A percentile compares a stretch with the other conserved stretches of the same genome.
Conservation (phyloP, 2,888 invertebrate genomes). For the Dermolepida albohirtum region DNA sequence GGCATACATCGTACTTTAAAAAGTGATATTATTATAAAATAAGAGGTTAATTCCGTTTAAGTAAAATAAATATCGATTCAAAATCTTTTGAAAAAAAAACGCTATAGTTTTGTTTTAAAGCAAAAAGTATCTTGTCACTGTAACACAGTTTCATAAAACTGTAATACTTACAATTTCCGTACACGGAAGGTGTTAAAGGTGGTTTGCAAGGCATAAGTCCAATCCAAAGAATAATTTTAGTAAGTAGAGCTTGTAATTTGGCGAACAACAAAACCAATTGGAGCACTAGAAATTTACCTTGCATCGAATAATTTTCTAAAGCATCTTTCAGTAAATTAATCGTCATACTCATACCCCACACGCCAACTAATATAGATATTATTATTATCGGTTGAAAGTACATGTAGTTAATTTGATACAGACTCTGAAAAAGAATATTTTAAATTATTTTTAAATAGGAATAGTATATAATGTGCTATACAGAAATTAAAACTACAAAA, state of each 20-base stretch:
- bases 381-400: slow-evolving; percentile 76
- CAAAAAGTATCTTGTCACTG: too few relatives aligned
- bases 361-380: slow-evolving; percentile 74
- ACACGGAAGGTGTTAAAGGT: slow-evolving; percentile 74
- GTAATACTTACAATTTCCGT: slow-evolving; percentile 73
- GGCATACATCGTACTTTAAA: too few relatives aligned
- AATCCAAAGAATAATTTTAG: slow-evolving; percentile 69
- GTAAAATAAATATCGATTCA: too few relatives aligned
- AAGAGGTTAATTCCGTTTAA: too few relatives aligned
- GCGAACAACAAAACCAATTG: slow-evolving; percentile 76
- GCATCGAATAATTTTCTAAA: slow-evolving; percentile 63
- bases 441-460: not conserved
- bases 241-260: slow-evolving; percentile 74
- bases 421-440: slow-evolving; percentile 65
- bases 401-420: slow-evolving; percentile 70
- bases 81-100: too few relatives aligned
- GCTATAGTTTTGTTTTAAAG: too few relatives aligned
- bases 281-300: slow-evolving; percentile 69
- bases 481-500: too few relatives aligned
- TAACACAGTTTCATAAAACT: slow-evolving; percentile 17
- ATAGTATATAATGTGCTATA: not conserved
- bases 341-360: slow-evolving; percentile 78
- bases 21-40: too few relatives aligned
- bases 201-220: slow-evolving; percentile 73
- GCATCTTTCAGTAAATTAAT: slow-evolving; percentile 68